Base-by-base conservation (phyloP, 2,888 invertebrate species). In the Eubasilissa splendida region DNA sequence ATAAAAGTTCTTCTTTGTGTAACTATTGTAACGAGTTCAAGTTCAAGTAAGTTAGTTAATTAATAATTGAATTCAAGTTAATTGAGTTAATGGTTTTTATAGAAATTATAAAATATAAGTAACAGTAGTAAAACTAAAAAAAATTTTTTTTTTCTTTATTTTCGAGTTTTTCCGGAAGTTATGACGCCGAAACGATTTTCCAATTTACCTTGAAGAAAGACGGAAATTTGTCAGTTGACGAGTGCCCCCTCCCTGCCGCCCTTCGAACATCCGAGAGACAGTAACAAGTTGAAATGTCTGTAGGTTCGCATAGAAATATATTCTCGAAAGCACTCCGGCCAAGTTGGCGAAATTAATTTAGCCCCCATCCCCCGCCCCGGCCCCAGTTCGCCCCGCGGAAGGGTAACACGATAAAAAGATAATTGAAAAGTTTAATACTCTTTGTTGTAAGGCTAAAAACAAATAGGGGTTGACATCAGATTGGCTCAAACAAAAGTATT, bases 291-390 rank as follows among this genome's bases (percentile, higher is more conserved):
- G 83, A 83, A 81, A 83, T 82, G 83, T 82, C 83, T 83, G 78
- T 80, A 80, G 79, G 79, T 78, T 82, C 82, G 33, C 77, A 81
- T 75, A 78, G 83, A 80, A 74, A 81, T 74, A 59, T 75, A 75
- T 63, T 82, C 81, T 76, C 79, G 52, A 63, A 80, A 83, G 82
- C 83, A 80, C 80, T 82, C 58, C 63, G 81, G 76, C 90, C 90
- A 90, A 90, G 89, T 89, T 89, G 88, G 90, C 90, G 88, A 90
- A 90, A 90, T 90, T 91, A 90, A 90, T 90, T 91, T 90, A 90
- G 80, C 76, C 76, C 50, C 14, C 31, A 22, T 8, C 33, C 14
- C 31, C 14, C 8, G n/a, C 76, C 14, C 66, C 7, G 4, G n/a
- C 50, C 66, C 4, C n/a, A 8, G 33, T n/a, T 12, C n/a, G n/a